These are phyloP conservation scores for Nymphicus hollandicus DNA, from an alignment of 2,113 vertebrate species.

Conservation along the genomic window DNA sequence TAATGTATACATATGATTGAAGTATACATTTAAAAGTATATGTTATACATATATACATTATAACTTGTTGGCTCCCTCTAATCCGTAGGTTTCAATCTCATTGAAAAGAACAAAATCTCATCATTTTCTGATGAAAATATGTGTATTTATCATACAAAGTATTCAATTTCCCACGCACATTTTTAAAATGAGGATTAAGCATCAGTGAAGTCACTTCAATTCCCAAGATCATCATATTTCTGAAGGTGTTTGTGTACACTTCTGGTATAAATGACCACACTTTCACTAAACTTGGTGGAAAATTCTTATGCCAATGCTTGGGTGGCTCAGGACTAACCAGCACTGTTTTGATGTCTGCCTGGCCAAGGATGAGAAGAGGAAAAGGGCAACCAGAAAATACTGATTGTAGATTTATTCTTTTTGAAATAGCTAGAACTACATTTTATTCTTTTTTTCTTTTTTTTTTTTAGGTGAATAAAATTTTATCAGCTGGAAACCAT, in stretches of 20 bases:
- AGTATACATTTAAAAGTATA: neutral
- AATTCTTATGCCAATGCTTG: neutral
- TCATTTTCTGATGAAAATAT: neutral
- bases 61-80: neutral
- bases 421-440: neutral
- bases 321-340: neutral
- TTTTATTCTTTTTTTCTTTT: neutral
- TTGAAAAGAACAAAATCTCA: neutral
- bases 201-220: neutral
- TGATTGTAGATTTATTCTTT: neutral
- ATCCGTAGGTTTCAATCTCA: neutral
- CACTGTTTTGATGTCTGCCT: neutral
- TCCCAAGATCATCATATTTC: neutral
- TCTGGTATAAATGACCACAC: neutral
- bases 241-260: neutral
- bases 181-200: neutral
- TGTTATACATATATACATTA: neutral
- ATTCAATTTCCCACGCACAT: neutral
- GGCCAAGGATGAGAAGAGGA: neutral
- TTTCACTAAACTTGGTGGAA: neutral
- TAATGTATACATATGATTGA: too few species aligned
- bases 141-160: neutral
- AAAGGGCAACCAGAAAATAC: neutral
- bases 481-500: neutral
- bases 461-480: neutral